These are phyloP conservation scores for Mimumesa dahlbomi DNA, from an alignment of 2,888 invertebrate species.

Conservation along the genomic window DNA sequence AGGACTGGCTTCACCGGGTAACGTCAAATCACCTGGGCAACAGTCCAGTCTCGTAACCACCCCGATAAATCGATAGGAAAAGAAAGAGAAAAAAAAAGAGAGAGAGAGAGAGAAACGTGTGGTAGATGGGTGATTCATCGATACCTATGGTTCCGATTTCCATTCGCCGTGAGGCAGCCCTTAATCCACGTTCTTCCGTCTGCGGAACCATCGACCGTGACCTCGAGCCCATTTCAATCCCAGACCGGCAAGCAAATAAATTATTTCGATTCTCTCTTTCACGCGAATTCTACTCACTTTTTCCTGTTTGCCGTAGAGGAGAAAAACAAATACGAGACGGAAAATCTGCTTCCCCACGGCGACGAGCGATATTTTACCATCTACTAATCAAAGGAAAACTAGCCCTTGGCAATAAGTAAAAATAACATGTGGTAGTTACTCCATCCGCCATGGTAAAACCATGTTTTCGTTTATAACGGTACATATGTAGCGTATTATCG, in stretches of 20 bases:
- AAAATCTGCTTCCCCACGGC: neutral
- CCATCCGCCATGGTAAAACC: neutral
- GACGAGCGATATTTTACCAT: slow-evolving; percentile 9
- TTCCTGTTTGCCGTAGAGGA: neutral
- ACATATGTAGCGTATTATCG: too few species aligned
- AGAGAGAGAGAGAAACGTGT: too few species aligned
- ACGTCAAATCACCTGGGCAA: slow-evolving; percentile 70
- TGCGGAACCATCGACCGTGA: slow-evolving; percentile 70
- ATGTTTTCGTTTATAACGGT: too few species aligned
- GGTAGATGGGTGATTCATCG: slow-evolving; percentile 61
- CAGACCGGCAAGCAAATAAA: slow-evolving; percentile 65
- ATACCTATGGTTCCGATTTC: slow-evolving; percentile 69
- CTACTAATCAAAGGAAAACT: slow-evolving; percentile 41
- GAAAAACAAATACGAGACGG: neutral
- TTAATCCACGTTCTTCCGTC: slow-evolving; percentile 69
- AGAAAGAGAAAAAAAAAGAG: too few species aligned
- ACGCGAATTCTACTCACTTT: slow-evolving; percentile 10
- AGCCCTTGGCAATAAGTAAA: slow-evolving; percentile 23
- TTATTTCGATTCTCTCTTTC: slow-evolving; percentile 65
- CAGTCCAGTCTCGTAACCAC: slow-evolving; percentile 63
- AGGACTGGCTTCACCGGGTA: slow-evolving; percentile 36
- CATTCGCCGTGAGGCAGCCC: slow-evolving; percentile 66
- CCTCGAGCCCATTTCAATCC: slow-evolving; percentile 68
- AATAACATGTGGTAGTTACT: slow-evolving; percentile 17
- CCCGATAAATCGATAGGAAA: slow-evolving; percentile 70